Evolutionary conservation across 2,888 invertebrate species (phyloP).

Genomic region (Argyra leucocephala): DNA sequence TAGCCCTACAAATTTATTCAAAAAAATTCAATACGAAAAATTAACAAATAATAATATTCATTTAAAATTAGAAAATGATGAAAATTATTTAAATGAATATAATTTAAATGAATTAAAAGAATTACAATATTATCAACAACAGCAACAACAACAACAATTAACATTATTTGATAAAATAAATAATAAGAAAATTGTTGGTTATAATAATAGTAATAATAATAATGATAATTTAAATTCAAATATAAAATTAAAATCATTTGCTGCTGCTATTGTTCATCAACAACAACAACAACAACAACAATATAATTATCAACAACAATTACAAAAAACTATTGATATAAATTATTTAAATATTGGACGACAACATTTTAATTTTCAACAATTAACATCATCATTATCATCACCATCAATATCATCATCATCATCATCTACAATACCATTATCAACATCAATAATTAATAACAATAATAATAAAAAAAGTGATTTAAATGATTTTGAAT

Average conservation of each 20-base stretch:
- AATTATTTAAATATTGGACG: neutral
- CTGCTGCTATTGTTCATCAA: neutral
- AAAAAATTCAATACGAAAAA: neutral
- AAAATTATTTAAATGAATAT: neutral
- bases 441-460: neutral
- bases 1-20: conserved; percentile 27
- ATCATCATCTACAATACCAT: too few species aligned
- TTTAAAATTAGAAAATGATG: neutral
- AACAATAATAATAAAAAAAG: neutral
- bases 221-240: neutral
- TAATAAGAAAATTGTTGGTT: neutral
- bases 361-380: neutral
- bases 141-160: neutral
- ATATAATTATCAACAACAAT: neutral
- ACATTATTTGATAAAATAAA: too few species aligned
- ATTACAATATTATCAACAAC: neutral
- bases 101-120: neutral
- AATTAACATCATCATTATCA: too few species aligned
- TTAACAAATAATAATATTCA: neutral
- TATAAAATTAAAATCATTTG: neutral
- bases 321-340: neutral
- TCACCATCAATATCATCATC: too few species aligned
- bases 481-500: neutral
- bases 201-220: neutral
- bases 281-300: neutral